Conservation (phyloP, 2,113 vertebrate species). For the Eubucco bourcierii region DNA sequence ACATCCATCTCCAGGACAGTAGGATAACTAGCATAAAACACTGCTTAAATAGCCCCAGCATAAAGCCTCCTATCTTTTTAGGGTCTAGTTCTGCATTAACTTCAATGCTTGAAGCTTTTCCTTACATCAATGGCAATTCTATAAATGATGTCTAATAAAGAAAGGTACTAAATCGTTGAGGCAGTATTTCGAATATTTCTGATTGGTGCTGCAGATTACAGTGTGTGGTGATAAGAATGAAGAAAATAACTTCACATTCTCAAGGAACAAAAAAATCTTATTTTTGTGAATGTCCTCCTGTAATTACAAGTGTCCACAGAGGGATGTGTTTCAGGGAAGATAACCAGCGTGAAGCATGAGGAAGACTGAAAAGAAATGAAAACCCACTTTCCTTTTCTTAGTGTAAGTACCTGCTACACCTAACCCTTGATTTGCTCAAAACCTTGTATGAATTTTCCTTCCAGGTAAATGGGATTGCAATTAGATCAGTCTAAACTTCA, state of each 20-base stretch:
- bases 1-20: background rate
- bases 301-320: background rate
- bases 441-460: background rate
- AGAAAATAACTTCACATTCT: background rate
- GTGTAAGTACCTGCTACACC: background rate
- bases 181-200: slow-evolving; percentile 13
- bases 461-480: background rate
- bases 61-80: background rate
- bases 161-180: background rate
- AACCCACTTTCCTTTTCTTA: background rate
- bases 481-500: background rate
- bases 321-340: background rate
- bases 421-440: background rate
- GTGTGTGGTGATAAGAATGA: background rate
- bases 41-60: background rate
- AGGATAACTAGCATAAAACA: background rate
- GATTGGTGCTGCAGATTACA: slow-evolving; percentile 8
- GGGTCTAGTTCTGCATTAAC: background rate
- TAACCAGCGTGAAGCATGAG: background rate
- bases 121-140: background rate
- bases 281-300: background rate
- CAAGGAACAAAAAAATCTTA: background rate
- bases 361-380: background rate
- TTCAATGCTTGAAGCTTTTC: background rate
- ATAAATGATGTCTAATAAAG: background rate